Base-by-base conservation (phyloP, 53 echinoderm and acorn worm species). In the Stichopus horrens region DNA sequence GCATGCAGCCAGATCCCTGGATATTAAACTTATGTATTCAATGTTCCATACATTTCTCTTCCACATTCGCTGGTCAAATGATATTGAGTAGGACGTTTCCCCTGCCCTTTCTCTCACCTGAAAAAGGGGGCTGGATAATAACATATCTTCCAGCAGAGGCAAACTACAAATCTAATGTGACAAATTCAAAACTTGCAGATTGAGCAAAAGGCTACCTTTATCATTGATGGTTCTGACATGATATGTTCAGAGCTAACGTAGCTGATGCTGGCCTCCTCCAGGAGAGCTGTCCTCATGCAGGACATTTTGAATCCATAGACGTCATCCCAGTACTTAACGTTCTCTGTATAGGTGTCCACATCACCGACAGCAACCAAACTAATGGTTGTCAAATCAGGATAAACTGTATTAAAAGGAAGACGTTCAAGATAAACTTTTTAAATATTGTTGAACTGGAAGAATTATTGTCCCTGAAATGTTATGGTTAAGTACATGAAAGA, bases 231-330 rank as follows among this genome's bases (percentile, higher is more conserved):
- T 54, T 89, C 92, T 52, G 99, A 93, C 92, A 99, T 96, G 88
- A 96, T 87, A 55, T 79, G 89, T 21, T 92, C 91, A 11, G 94
- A 84, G 21, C 88, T 89, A 7, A 94, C 89, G 86, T 91, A 93
- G 18, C 90, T 93, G 23, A 99, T 93, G 16, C 90, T 86, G 37
- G 94, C 92, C 74, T 99, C 99, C 67, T 99, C 94, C 83, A 99
- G 76, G 2, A 99, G 94, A 71, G 94, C 92, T 9, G 99, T 90
- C 87, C 96, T 99, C 99, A 99, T 99, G 86, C 99, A 99, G 2
- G 94, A 92, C 99, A 99, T 99, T 90, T 93, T 96, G 92, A 99
- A 99, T 23, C 99, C 99, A 66, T 99, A 99, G 19, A 99, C 99
- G 22, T 96, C 91, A 37, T 99, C 96, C 99, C 99, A 99, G 92